These are phyloP conservation scores for Protonibea diacanthus DNA, from an alignment of 2,797 vertebrate species.

Conservation along the genomic window DNA sequence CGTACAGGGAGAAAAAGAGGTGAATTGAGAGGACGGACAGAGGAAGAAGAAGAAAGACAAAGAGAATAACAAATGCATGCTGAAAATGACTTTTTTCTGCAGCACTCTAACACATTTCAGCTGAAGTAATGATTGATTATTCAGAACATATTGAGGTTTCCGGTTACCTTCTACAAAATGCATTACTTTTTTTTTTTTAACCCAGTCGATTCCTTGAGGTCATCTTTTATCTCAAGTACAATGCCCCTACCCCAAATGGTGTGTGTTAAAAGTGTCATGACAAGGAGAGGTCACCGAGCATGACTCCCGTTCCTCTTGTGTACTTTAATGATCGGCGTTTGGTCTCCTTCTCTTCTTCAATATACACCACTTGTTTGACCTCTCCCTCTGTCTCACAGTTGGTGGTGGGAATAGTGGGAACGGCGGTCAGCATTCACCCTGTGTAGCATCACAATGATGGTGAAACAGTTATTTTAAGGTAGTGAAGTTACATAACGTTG, in stretches of 20 bases:
- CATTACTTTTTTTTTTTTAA: neutral
- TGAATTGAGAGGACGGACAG: neutral
- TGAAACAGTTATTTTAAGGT: no score
- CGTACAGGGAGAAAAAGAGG: neutral
- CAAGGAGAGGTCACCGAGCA: neutral
- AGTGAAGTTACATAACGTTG: no score
- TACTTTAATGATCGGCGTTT: neutral
- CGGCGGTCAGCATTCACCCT: no score
- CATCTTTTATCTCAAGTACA: neutral
- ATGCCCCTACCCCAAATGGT: neutral
- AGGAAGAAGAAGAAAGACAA: neutral
- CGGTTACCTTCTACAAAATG: neutral
- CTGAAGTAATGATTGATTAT: neutral
- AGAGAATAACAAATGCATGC: neutral
- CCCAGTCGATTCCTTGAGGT: neutral
- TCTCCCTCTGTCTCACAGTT: no score
- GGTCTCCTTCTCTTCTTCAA: neutral
- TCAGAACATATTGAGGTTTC: neutral
- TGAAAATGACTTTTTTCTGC: conserved; percentile 1
- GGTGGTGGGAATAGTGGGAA: no score
- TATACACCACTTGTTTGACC: neutral
- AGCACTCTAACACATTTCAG: neutral
- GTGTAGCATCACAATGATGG: no score
- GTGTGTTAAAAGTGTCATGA: neutral
- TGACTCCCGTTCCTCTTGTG: neutral